A percentile compares a stretch with the other conserved stretches of the same genome.
phyloP scores from a whole-genome alignment of 2,113 vertebrate species.

The Glaucidium brasilianum region DNA sequence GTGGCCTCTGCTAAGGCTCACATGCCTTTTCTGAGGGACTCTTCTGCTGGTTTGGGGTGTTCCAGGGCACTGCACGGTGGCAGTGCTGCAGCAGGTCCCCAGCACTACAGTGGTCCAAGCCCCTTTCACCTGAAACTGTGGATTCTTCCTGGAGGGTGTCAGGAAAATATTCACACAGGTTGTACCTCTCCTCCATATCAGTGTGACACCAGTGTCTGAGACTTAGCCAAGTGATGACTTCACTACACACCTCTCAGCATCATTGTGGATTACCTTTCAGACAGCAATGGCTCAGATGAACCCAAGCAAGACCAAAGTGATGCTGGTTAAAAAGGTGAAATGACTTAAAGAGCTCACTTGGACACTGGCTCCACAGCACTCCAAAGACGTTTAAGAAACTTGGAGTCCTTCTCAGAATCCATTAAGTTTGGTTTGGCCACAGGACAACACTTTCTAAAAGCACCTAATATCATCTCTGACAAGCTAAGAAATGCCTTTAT shows the following conservation, averaged over 20 bases:
- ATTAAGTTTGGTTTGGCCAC: too few species aligned
- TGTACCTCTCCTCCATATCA: neutral
- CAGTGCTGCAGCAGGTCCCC: neutral
- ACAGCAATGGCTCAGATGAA: neutral
- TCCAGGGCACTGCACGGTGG: too few species aligned
- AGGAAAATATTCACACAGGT: neutral
- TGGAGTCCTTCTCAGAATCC: neutral
- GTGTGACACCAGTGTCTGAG: neutral
- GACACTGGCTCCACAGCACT: neutral
- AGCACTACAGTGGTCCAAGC: accelerated
- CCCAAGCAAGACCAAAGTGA: neutral
- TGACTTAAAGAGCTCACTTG: neutral
- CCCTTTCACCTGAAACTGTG: neutral
- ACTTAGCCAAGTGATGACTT: neutral
- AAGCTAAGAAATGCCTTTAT: neutral
- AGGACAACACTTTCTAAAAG: neutral
- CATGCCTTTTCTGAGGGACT: neutral
- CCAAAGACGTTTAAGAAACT: neutral
- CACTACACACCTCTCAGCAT: neutral
- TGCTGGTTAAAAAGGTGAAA: neutral
- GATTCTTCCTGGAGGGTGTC: neutral
- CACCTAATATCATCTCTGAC: neutral
- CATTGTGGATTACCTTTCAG: neutral
- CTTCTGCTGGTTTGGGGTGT: neutral
- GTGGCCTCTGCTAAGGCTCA: neutral